These are phyloP conservation scores for Sarotherodon lohbergeri DNA, from an alignment of 2,113 vertebrate genomes.

Conservation along the genomic window DNA sequence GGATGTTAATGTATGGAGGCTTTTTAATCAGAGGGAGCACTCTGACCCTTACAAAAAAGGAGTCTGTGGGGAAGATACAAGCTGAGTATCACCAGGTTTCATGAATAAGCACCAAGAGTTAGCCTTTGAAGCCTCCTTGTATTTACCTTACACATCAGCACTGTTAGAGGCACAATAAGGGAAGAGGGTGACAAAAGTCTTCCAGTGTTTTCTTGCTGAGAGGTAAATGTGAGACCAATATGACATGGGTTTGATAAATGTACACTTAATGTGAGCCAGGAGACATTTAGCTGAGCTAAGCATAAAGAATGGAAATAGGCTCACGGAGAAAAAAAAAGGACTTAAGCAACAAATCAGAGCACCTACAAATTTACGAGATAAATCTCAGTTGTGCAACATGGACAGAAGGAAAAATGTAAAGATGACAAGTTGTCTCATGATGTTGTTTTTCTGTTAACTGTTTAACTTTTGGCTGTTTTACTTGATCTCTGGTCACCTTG, in stretches of 20 bases:
- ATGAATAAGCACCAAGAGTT: conserved; percentile 1
- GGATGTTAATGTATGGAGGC: conserved; percentile 49
- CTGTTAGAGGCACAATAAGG: background rate
- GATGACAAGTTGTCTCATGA: background rate
- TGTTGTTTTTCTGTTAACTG: background rate
- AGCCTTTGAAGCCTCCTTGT: background rate
- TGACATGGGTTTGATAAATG: background rate
- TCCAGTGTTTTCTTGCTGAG: background rate
- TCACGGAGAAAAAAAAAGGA: rapidly evolving
- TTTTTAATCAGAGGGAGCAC: conserved; percentile 53
- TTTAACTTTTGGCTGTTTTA: background rate
- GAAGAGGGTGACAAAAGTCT: background rate
- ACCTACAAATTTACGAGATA: background rate
- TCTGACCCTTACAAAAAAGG: conserved; percentile 19
- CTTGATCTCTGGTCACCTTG: background rate
- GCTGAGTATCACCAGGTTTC: background rate
- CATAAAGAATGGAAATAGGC: background rate
- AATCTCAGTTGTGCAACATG: background rate
- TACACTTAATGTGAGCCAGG: background rate
- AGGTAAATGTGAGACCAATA: background rate
- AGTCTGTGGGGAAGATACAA: background rate
- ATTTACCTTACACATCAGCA: background rate
- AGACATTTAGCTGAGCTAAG: background rate
- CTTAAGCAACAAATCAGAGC: background rate
- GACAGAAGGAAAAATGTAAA: background rate